phyloP scores from a whole-genome alignment of 2,888 invertebrate species.

The Emmelina monodactyla region DNA sequence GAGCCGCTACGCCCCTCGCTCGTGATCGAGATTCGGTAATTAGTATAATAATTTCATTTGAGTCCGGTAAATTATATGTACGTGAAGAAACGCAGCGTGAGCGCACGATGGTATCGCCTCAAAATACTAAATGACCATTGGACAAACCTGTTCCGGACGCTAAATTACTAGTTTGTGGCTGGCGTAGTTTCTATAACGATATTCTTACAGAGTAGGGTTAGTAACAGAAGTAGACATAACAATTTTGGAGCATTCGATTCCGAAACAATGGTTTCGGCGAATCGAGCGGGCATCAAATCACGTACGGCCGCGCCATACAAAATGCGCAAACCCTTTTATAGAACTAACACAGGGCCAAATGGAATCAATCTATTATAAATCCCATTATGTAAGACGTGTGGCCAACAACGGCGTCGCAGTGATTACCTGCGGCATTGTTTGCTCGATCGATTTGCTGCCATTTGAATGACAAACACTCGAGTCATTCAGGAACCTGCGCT shows the following conservation, averaged over 20 bases:
- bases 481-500: constrained; percentile 28
- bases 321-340: constrained; percentile 23
- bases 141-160: constrained; percentile 16
- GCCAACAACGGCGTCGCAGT: constrained; percentile 22
- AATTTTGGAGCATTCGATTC: constrained; percentile 29
- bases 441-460: constrained; percentile 19
- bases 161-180: constrained; percentile 5
- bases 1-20: constrained; percentile 44
- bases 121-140: constrained; percentile 11
- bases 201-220: too few relatives aligned
- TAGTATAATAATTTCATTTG: constrained; percentile 59
- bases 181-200: background rate
- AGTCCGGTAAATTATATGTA: constrained; percentile 36
- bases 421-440: constrained; percentile 27
- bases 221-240: constrained; percentile 32
- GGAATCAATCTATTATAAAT: background rate
- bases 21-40: constrained; percentile 53
- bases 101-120: background rate
- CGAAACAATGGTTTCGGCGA: constrained; percentile 36
- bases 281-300: constrained; percentile 17
- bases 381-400: constrained; percentile 26
- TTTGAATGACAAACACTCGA: constrained; percentile 25
- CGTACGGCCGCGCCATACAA: constrained; percentile 24
- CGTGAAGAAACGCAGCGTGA: constrained; percentile 28
- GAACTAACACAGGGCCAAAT: constrained; percentile 4